These are phyloP conservation scores for Disparrhopalites patrizii DNA, from an alignment of 2,888 invertebrate species.

Conservation along the genomic window DNA sequence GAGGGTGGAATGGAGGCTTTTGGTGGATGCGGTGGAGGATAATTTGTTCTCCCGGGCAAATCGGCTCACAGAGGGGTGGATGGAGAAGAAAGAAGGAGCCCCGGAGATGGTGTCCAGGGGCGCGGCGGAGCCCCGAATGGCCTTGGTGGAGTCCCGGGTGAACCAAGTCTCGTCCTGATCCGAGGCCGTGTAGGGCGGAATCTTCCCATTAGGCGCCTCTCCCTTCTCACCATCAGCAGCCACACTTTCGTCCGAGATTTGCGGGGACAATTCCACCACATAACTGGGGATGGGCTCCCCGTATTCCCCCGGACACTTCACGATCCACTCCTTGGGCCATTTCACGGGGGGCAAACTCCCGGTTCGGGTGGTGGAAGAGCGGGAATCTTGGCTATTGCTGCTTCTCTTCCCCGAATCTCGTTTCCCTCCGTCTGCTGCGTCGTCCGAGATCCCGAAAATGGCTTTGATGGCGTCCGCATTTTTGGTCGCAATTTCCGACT, in stretches of 20 bases:
- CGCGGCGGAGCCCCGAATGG: not conserved
- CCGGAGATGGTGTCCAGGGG: not conserved
- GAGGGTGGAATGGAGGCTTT: too few relatives aligned
- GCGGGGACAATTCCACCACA: not conserved
- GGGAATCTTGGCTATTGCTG: too few relatives aligned
- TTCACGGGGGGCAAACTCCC: too few relatives aligned
- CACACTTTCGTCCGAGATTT: not conserved
- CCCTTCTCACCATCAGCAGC: not conserved
- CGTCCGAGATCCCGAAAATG: not conserved
- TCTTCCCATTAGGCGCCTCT: not conserved
- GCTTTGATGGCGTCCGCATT: not conserved
- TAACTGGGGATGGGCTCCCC: not conserved
- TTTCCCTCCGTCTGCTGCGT: not conserved
- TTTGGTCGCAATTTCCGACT: too few relatives aligned
- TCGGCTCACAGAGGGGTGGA: not conserved
- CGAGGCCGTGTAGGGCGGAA: not conserved
- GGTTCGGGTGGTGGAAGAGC: too few relatives aligned
- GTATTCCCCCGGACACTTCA: not conserved
- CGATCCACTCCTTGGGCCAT: conserved; percentile 1
- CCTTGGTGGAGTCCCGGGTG: not conserved
- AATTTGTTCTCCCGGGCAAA: not conserved
- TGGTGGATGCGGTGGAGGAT: not conserved
- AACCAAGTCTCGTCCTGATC: not conserved
- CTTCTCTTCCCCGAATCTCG: not conserved
- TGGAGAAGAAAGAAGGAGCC: not conserved